Evolutionary conservation across 35 echinoderm and acorn worm species (phyloP), one percentile per base, ranked within the genome.

Genomic region (Lytechinus variegatus): DNA sequence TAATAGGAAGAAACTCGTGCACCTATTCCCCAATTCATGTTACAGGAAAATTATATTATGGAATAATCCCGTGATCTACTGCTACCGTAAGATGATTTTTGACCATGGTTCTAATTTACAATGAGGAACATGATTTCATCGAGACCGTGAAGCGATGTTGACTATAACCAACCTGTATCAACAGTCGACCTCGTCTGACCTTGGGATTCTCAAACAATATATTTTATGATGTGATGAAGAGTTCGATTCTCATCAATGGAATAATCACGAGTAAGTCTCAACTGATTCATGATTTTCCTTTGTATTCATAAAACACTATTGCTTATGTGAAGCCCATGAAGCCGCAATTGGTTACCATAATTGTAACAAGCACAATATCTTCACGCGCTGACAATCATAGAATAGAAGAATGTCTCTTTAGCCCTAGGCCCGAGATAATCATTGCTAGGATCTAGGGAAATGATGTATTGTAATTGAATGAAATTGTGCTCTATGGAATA

Each of bases 201-300:
- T 79, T 79, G 19, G 66, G 12, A 16, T 24, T 24, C 6, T 79
- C 66, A 16, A 79, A 79, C 66, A 79, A 24, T 0, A 44, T 44
- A 44, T 79, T 71, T 79, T 79, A 79, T 16, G 66, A 79, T 79
- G 66, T 79, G 66, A 79, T 79, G 66, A 79, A 79, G 66, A 79
- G 66, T 79, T 79, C n/a, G 66, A 79, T 16, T 16, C 66, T 79
- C 66, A 79, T 79, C 24, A 79, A 24, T 79, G 66, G 66, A 79
- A 79, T 79, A 19, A 79, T 79, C 66, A 79, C 6, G n/a, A 24
- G 66, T 79, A 24, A 79, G 66, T 58, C 12, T 58, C 12, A 58
- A 58, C 12, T 58, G 8, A 58, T 58, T 58, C 33, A 44, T 44
- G 33, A 44, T 44, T 44, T 44, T 44, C 33, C 33, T 44, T 44